Conservation (phyloP, 2,797 vertebrate species). For the Pagetopsis macropterus region DNA sequence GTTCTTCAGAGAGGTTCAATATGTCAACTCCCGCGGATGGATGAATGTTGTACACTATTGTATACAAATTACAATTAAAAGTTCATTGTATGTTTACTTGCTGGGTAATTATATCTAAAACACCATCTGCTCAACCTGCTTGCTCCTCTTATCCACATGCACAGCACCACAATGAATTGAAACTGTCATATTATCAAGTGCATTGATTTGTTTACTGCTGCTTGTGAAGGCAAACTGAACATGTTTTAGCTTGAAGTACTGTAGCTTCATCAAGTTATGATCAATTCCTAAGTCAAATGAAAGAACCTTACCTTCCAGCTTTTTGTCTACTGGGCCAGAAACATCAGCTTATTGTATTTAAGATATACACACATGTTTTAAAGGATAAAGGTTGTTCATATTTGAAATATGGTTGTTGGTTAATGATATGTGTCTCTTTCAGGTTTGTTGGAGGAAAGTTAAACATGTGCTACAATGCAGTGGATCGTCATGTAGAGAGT, state of each 20-base stretch:
- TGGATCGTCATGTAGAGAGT: slow-evolving; percentile 92
- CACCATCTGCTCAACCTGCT: slow-evolving; percentile 57
- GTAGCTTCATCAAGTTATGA: neutral
- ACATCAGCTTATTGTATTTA: no score
- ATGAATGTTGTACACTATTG: no score
- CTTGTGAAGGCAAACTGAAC: slow-evolving; percentile 6
- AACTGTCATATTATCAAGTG: slow-evolving; percentile 28
- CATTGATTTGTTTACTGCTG: slow-evolving; percentile 30
- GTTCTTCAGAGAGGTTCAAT: no score
- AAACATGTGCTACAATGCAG: slow-evolving; percentile 94
- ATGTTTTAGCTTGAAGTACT: neutral
- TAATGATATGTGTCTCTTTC: slow-evolving; percentile 31
- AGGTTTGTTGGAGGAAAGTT: slow-evolving; percentile 95
- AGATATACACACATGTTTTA: neutral
- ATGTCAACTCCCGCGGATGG: no score
- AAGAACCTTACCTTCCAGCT: neutral
- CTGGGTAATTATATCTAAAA: slow-evolving; percentile 22
- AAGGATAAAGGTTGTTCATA: neutral
- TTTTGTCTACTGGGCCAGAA: no score
- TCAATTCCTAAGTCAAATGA: neutral
- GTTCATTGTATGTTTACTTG: no score
- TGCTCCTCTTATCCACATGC: slow-evolving; percentile 42
- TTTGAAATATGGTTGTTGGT: neutral
- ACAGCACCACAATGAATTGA: slow-evolving; percentile 14
- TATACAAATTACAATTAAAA: no score